Evolutionary conservation across 2,113 vertebrate species (phyloP).

Genomic region (Polypterus senegalus): DNA sequence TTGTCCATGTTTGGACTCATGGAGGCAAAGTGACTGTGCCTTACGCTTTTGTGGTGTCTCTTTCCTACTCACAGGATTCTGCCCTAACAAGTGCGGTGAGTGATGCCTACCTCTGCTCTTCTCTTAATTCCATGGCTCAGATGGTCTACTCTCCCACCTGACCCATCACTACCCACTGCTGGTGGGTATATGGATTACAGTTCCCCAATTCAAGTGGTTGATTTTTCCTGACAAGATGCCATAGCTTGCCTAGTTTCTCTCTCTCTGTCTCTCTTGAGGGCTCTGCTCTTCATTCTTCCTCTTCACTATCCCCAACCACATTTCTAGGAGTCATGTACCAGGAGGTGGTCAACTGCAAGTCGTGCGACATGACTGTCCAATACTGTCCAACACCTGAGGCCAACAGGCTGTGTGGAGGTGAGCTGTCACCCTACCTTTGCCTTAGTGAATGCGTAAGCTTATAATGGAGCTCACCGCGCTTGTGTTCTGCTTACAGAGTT

Average conservation of each 20-base stretch:
- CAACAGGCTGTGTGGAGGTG: conserved; percentile 40
- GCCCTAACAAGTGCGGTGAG: conserved; percentile 53
- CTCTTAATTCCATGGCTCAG: no score
- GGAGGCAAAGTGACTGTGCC: no score
- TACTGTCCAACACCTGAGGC: conserved; percentile 32
- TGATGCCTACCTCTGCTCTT: background rate
- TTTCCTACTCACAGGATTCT: conserved; percentile 34
- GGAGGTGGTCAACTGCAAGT: conserved; percentile 41
- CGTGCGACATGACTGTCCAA: conserved; percentile 34
- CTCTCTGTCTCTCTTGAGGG: background rate
- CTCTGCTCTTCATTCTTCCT: background rate
- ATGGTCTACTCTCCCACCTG: no score
- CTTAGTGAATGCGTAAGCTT: background rate
- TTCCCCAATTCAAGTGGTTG: no score
- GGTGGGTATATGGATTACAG: no score
- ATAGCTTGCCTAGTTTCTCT: background rate
- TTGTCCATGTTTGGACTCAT: no score
- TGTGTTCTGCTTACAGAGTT: conserved; percentile 23
- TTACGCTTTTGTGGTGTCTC: background rate
- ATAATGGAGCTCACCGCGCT: background rate
- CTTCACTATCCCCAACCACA: background rate
- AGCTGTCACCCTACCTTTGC: background rate
- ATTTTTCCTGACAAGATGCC: no score
- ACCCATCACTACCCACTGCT: no score
- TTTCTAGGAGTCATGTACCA: conserved; percentile 39